Base-by-base conservation (phyloP, 2,888 invertebrate species). In the Amphipyra tragopoginis region DNA sequence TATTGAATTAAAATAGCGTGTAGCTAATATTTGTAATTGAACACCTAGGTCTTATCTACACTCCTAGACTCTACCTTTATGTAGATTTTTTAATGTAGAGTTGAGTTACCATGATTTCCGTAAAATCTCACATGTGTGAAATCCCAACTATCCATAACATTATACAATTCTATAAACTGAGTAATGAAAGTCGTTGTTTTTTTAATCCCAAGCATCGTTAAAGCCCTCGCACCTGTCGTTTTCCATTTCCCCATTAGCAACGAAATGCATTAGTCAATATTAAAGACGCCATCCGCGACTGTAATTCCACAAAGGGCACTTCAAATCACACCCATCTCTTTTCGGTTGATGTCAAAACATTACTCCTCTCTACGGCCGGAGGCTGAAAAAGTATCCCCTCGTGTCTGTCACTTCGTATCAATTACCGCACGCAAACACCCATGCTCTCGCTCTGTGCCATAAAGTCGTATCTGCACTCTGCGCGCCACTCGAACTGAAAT, bases 271-370 rank as follows among this genome's bases (percentile, higher is more conserved):
- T 94, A 94, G 94, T 92, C 91, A 91, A 91, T 94, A 94, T 93
- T 94, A 94, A 94, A 93, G 92, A 92, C 91, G 91, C 91, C 90
- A 83, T 90, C 85, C 93, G 93, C 90, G 93, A 91, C 84, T 92
- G 90, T 94, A 94, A 94, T 94, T 93, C 94, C 94, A 94, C 94
- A 94, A 94, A 94, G 94, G 93, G 93, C 94, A 91, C 94, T 94
- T 90, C 93, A 93, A 93, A 94, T 94, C 94, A 94, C 94, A 94
- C 94, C 94, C 94, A 93, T 92, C 91, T 90, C 91, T 88, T 90
- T 90, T 92, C 89, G 90, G 87, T 90, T 86, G 86, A 94, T 93
- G 94, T 94, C 94, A 94, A 93, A 94, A 94, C 93, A 94, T 90
- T 88, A 90, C 90, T 88, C 85, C 88, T 88, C 90, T 87, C 85